Percentiles rank a stretch among this genome's conserved stretches.
phyloP scores from a whole-genome alignment of 2,797 vertebrate genomes.

The Eulemur coronatus region DNA sequence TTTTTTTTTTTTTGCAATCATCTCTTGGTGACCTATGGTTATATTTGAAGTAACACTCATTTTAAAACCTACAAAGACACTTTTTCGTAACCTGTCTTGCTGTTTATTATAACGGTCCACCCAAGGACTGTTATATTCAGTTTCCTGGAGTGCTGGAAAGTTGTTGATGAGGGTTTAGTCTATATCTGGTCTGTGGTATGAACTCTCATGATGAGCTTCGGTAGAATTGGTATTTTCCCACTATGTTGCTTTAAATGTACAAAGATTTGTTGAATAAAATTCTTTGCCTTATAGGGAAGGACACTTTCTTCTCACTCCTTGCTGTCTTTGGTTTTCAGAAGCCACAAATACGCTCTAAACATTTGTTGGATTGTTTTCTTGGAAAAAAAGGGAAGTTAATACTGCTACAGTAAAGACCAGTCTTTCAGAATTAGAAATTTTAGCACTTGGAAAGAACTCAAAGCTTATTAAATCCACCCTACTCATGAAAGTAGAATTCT shows the following conservation, averaged over 20 bases:
- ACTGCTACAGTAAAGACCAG: not conserved
- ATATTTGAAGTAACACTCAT: not conserved
- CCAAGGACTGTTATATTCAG: not conserved
- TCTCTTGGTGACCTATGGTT: not conserved
- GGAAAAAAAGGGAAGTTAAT: not conserved
- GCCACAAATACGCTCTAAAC: not conserved
- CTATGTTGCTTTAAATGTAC: not conserved
- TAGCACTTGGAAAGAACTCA: not conserved
- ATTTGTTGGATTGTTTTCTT: not conserved
- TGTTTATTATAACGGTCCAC: not conserved
- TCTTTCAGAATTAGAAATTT: not conserved
- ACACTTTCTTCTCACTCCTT: not conserved
- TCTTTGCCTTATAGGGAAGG: not conserved
- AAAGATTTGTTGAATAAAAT: not conserved
- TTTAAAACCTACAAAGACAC: not conserved
- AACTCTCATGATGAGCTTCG: not conserved
- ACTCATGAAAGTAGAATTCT: not conserved
- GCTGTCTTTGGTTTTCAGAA: conserved; percentile 18
- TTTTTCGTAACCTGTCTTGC: not conserved
- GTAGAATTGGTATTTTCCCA: not conserved
- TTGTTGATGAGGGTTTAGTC: not conserved
- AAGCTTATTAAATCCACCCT: not conserved
- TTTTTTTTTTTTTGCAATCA: conserved; percentile 31
- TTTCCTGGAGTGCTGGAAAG: not conserved
- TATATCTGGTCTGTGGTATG: not conserved